Percentiles rank a stretch among this genome's conserved stretches.
Evolutionary conservation across 2,797 vertebrate genomes (phyloP).

Genomic region (Tolypeutes matacus): DNA sequence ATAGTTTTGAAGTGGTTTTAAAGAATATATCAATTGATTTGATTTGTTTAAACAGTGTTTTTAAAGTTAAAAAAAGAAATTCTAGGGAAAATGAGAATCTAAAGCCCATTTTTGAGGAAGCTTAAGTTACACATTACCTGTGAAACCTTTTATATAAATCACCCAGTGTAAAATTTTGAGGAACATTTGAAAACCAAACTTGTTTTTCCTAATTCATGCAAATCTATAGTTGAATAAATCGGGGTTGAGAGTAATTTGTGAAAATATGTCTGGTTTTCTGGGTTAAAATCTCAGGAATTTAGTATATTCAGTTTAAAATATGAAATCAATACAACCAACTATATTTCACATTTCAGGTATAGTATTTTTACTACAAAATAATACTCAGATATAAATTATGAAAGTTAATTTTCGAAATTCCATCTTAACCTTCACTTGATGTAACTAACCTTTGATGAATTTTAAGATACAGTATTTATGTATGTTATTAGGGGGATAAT

Average conservation of each 20-base stretch:
- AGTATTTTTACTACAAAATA: constrained; percentile 77
- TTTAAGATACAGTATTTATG: constrained; percentile 74
- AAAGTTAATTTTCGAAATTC: constrained; percentile 80
- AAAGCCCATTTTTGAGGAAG: constrained; percentile 66
- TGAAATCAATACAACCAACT: constrained; percentile 76
- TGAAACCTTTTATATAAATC: constrained; percentile 75
- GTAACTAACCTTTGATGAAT: constrained; percentile 68
- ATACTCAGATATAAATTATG: constrained; percentile 81
- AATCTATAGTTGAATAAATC: constrained; percentile 81
- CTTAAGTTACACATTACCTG: constrained; percentile 71
- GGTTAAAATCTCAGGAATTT: constrained; percentile 80
- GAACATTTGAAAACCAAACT: constrained; percentile 73
- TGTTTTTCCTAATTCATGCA: constrained; percentile 70
- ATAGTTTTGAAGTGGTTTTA: constrained; percentile 69
- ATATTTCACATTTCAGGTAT: constrained; percentile 83
- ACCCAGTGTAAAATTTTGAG: constrained; percentile 77
- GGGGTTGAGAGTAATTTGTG: constrained; percentile 80
- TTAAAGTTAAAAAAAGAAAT: constrained; percentile 52
- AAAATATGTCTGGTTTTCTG: constrained; percentile 79
- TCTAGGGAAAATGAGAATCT: constrained; percentile 59
- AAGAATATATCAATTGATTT: constrained; percentile 61
- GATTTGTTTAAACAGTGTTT: constrained; percentile 66
- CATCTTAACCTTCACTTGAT: constrained; percentile 80
- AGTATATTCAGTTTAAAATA: constrained; percentile 77
- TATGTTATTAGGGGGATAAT: constrained; percentile 68